A percentile compares a stretch with the other conserved stretches of the same genome.
phyloP scores from a whole-genome alignment of 2,113 vertebrate species.

The Nothoprocta pentlandii region DNA sequence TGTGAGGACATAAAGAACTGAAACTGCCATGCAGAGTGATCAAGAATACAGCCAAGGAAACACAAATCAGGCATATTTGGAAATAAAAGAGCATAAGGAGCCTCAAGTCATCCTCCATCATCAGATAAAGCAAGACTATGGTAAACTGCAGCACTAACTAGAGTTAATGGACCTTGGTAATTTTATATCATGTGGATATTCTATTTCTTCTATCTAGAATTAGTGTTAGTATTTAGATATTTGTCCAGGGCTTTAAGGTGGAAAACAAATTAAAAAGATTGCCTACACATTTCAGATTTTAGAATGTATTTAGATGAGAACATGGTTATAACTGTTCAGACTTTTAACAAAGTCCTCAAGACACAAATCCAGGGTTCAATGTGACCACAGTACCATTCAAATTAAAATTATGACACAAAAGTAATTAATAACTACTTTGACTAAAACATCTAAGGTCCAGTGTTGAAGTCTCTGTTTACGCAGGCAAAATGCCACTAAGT shows the following conservation, averaged over 20 bases:
- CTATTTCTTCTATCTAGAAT: background rate
- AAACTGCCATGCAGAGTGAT: background rate
- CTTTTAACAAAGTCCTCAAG: background rate
- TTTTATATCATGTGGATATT: background rate
- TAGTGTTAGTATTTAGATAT: background rate
- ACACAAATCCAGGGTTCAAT: background rate
- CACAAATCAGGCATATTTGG: background rate
- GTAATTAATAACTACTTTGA: background rate
- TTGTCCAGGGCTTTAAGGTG: background rate
- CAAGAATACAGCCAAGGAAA: background rate
- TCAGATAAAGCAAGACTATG: background rate
- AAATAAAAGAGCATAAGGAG: background rate
- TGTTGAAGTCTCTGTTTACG: background rate
- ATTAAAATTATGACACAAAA: background rate
- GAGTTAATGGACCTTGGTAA: background rate
- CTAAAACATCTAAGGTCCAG: background rate
- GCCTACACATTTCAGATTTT: background rate
- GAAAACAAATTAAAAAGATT: background rate
- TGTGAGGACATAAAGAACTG: conserved; percentile 3
- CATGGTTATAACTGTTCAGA: background rate
- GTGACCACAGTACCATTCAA: background rate
- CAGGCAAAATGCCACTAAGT: background rate
- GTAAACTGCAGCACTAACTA: background rate
- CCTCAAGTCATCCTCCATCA: background rate
- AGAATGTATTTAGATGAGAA: background rate